Evolutionary conservation across 1,140 invertebrate species (phyloP), one percentile per base, ranked within the genome.

Genomic region (Mizuhopecten yessoensis): DNA sequence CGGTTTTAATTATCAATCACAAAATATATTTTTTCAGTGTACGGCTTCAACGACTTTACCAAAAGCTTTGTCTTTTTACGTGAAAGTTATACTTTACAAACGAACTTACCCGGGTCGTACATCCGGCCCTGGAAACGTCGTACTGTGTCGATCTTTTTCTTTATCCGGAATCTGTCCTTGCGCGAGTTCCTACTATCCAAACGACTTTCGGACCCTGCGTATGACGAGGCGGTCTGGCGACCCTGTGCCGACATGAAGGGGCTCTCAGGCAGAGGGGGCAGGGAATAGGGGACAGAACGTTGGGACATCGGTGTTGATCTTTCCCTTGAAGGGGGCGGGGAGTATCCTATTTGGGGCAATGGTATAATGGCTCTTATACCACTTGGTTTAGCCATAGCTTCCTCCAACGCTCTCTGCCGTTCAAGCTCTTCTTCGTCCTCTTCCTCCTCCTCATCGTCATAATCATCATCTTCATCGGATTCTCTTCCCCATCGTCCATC

Each of bases 271-370:
- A 90, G 39, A 0, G 89, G 89, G 17, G 89, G 89, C 20, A 90
- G 33, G 34, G 86, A 39, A 17, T 45, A 45, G 5, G 86, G 34
- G 11, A 45, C 36, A 34, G 89, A 90, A 39, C 89, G 86, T 34
- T 86, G 36, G 2, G 89, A 90, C 34, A 45, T n/a, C 17, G 39
- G 86, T 45, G 42, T 45, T 29, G 89, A 87, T 23, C 36, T 90
- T n/a, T 87, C 89, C 23, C 89, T 86, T 9, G 89, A 90, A 15
- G 89, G 89, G 23, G 89, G 89, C 15, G 89, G 89, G 15, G 89
- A 90, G 20, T 90, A 57, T 17, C 89, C 89, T 20, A 90, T 90
- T 36, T 90, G 89, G 17, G 89, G 89, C 23, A 90, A 87, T 33
- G 17, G 89, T 86, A 87, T 90, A 90, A 57, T 90, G 87, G n/a